Evolutionary conservation across 2,113 vertebrate species (phyloP).

Genomic region (Melanerpes formicivorus): DNA sequence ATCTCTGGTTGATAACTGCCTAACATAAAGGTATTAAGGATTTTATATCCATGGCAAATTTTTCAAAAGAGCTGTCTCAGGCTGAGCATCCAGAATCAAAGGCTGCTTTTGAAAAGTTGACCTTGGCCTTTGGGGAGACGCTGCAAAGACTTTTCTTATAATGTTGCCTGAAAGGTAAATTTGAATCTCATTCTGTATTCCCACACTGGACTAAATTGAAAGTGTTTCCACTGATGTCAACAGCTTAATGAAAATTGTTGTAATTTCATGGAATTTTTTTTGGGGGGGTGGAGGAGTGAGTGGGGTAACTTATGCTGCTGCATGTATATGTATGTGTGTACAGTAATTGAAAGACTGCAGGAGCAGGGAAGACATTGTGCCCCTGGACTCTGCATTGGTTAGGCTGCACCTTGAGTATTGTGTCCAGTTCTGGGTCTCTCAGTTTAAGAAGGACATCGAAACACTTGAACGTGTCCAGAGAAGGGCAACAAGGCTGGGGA

Average conservation of each 20-base stretch:
- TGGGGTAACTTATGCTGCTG: background rate
- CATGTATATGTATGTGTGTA: background rate
- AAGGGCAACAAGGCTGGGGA: no score
- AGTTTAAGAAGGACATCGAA: no score
- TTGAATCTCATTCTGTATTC: constrained; percentile 53
- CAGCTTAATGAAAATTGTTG: constrained; percentile 46
- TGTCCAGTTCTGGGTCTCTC: no score
- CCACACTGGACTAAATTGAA: background rate
- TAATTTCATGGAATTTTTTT: background rate
- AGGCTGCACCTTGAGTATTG: no score
- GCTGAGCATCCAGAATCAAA: constrained; percentile 32
- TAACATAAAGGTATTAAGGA: constrained; percentile 13
- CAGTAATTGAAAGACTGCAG: constrained; percentile 11
- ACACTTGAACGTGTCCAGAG: no score
- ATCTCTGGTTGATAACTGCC: background rate
- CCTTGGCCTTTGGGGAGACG: constrained; percentile 38
- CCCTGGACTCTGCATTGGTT: no score
- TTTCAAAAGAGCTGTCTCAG: constrained; percentile 35
- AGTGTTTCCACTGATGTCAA: constrained; percentile 25
- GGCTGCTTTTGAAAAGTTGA: constrained; percentile 50
- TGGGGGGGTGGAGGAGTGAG: background rate
- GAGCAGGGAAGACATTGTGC: no score
- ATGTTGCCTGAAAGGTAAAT: constrained; percentile 47
- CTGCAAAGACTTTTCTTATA: constrained; percentile 3
- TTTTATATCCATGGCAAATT: constrained; percentile 37